Base-by-base conservation (phyloP, 2,113 vertebrate species). In the Shinisaurus crocodilurus region DNA sequence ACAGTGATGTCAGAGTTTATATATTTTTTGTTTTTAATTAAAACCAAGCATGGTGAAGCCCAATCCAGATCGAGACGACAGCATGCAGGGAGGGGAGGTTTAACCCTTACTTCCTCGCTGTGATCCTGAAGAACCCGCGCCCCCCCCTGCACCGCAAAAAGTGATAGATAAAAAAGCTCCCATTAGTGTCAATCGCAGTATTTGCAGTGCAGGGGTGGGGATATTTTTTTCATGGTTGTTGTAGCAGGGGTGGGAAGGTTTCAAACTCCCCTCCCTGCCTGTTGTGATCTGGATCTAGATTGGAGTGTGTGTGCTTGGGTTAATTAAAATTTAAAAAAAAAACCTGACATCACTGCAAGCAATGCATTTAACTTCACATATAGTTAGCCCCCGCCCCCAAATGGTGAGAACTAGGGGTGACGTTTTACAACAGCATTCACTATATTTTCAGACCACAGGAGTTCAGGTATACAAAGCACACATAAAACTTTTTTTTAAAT, bases 391-490 rank as follows among this genome's bases (percentile, higher is more conserved):
- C n/a, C n/a, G n/a, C 16, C 82, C 85, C 25, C 29, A 63, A 48
- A 70, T 3, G 2, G 37, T 60, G 89, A 82, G 89, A 92, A 77
- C 0, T 0, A 86, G 37, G 6, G 88, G 7, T 4, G 70, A 63
- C 2, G n/a, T 88, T 91, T 93, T 86, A 63, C 50, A 4, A 88
- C 77, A 63, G 5, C 32, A n/a, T 87, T 82, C 86, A 77, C 72
- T 37, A 45, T 43, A 32, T 9, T 63, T 34, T 90, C 85, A 88
- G 82, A 54, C 87, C 57, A 89, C 67, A 72, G 32, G 82, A 34
- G 69, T 92, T 95, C 93, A 92, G 34, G 93, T 89, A 89, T 76
- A 63, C 29, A 74, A 81, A 40, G 63, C 93, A 85, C 43, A 86
- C 88, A 34, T 48, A 74, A 16, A 92, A 69, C 40, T n/a, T n/a